Percentiles rank a stretch among this genome's conserved stretches.
Conservation (phyloP, 1,140 invertebrate species). For the Tetranychus urticae region DNA sequence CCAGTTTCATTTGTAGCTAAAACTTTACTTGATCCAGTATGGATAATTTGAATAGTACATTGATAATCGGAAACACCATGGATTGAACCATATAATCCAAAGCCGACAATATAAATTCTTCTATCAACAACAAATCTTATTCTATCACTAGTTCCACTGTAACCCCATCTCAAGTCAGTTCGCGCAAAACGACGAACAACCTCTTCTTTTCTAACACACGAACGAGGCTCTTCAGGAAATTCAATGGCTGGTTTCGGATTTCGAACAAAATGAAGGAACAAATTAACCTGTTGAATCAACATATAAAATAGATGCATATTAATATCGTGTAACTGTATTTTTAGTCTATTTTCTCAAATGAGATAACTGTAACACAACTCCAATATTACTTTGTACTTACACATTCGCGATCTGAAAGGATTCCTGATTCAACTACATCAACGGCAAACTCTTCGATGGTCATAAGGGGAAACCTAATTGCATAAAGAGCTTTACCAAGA, state of each 20-base stretch:
- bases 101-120: conserved; percentile 59
- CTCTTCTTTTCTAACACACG: conserved; percentile 55
- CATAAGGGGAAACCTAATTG: conserved; percentile 73
- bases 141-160: conserved; percentile 58
- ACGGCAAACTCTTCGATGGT: conserved; percentile 70
- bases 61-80: conserved; percentile 56
- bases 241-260: conserved; percentile 43
- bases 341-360: no score
- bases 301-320: no score
- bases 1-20: conserved; percentile 48
- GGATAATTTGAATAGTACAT: conserved; percentile 50
- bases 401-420: conserved; percentile 49
- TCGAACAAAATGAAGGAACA: conserved; percentile 62
- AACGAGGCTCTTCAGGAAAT: conserved; percentile 46
- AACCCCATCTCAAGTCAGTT: conserved; percentile 60
- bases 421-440: conserved; percentile 59
- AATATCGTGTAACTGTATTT: no score
- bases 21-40: conserved; percentile 45
- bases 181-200: conserved; percentile 54
- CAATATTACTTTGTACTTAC: conserved; percentile 23
- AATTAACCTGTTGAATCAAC: conserved; percentile 1
- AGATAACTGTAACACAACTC: no score
- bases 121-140: conserved; percentile 63
- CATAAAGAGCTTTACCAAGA: conserved; percentile 48
- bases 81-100: conserved; percentile 65